phyloP scores from a whole-genome alignment of 2,797 vertebrate genomes.

The Nannoperca australis region DNA sequence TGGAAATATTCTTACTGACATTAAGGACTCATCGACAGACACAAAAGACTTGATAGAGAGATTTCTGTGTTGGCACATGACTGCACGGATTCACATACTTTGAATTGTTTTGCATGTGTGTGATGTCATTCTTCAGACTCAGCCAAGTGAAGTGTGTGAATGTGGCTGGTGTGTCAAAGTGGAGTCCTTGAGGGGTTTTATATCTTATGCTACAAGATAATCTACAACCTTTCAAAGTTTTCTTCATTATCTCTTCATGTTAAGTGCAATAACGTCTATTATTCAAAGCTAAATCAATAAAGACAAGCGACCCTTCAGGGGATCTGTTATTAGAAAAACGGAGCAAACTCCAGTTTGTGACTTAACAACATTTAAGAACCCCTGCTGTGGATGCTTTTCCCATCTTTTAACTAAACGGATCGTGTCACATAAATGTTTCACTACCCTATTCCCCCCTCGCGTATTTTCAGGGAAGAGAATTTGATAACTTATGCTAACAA shows the following conservation, averaged over 20 bases:
- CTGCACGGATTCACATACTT: background rate
- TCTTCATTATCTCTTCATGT: background rate
- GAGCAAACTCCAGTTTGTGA: constrained; percentile 34
- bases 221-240: background rate
- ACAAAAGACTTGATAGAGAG: background rate
- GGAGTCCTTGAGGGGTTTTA: background rate
- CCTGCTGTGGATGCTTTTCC: constrained; percentile 47
- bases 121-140: background rate
- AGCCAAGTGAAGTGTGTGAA: background rate
- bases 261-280: background rate
- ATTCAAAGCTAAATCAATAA: constrained; percentile 41
- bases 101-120: background rate
- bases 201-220: background rate
- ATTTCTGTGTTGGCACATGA: background rate
- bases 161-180: background rate
- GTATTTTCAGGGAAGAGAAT: constrained; percentile 51
- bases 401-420: constrained; percentile 60
- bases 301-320: constrained; percentile 21
- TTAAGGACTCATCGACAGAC: background rate
- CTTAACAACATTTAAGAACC: constrained; percentile 49
- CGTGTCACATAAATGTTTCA: constrained; percentile 76
- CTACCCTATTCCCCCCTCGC: constrained; percentile 32
- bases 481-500: constrained; percentile 70
- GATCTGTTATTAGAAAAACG: constrained; percentile 33
- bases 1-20: background rate